Base-by-base conservation (phyloP, 2,888 invertebrate genomes). In the Cosmia pyralina region DNA sequence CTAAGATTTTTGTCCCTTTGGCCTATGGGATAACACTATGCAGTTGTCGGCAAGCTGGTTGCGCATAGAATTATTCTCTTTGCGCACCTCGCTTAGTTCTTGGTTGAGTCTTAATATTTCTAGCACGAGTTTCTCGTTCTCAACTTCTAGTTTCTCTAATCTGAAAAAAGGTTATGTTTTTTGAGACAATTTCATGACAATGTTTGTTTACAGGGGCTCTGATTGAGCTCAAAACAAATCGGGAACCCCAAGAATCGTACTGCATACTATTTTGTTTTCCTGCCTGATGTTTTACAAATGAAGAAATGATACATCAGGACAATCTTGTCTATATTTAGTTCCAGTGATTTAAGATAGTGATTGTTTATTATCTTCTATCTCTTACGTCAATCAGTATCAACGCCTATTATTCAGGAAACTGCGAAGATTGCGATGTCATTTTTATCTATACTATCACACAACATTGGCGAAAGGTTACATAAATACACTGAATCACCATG, bases 51-150 rank as follows among this genome's bases (percentile, higher is more conserved):
- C 97, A 52, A 98, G 92, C 81, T 98, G 97, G 72, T 97, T 97
- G 83, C 94, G 87, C 88, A 98, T 96, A 58, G 97, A 96, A 63
- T 97, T 94, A 91, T 98, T 98, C 90, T 98, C 98, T 84, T 97
- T 97, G 89, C 98, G 97, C 60, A 98, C 94, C 85, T 97, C 97
- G 13, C 97, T 94, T 85, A 98, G 96, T 91, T 98, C 97, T 88
- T 97, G 97, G 89, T 98, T 97, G 74, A 98, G 94, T 81, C 97
- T 96, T 83, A 98, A 97, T 75, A 98, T 95, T 92, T 98, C 98
- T 89, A 97, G 96, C 8, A 97, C 96, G 15, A 98, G 94, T 87
- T 97, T 97, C 87, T 98, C 98, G 82, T 98, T 97, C 83, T 98
- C 98, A 75, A 92, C 91, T 90, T 96, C 94, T 72, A 95, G 75